Evolutionary conservation across 2,797 vertebrate species (phyloP), one percentile per base, ranked within the genome.

Genomic region (Oreortyx pictus): DNA sequence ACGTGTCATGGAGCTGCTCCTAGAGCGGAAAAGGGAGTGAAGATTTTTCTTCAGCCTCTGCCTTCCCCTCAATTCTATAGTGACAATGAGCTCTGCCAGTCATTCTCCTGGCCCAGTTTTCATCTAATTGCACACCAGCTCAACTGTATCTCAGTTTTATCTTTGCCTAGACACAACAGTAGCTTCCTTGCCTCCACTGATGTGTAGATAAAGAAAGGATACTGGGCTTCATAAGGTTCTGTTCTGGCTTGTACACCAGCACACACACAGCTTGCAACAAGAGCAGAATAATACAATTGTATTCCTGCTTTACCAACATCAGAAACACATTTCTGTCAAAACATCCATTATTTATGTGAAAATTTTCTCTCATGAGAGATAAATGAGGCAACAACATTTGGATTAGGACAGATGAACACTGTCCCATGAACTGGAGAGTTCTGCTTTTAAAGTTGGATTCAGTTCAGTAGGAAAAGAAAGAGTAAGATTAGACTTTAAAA

Each of bases 401-500:
- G 18, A 81, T 88, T 60, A 50, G 60, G 82, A 43, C 66, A 25
- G 70, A 23, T 73, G 50, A 71, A 39, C 35, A 50, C 59, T 85
- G 73, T 81, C 54, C 50, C 0, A 0, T 61, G 65, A 89, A 66
- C 22, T n/a, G 50, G 19, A 72, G 73, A 61, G 70, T 67, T 94
- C 62, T 72, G 29, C 44, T 86, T 93, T 83, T 76, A 71, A 73
- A 82, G 43, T 57, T 76, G 47, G 27, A 72, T 89, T 88, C 43
- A 54, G 66, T 75, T 89, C 73, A 91, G 73, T 56, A 76, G 52
- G 52, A 91, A 78, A 85, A 86, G 52, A 35, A 41, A 52, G 24
- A 49, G 49, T 75, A 82, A 90, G 73, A 64, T 90, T 66, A 89
- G 33, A 57, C 46, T 62, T 70, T 90, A 91, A 89, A 72, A 80